phyloP scores from a whole-genome alignment of 1,140 invertebrate genomes.

The Lerema accius region DNA sequence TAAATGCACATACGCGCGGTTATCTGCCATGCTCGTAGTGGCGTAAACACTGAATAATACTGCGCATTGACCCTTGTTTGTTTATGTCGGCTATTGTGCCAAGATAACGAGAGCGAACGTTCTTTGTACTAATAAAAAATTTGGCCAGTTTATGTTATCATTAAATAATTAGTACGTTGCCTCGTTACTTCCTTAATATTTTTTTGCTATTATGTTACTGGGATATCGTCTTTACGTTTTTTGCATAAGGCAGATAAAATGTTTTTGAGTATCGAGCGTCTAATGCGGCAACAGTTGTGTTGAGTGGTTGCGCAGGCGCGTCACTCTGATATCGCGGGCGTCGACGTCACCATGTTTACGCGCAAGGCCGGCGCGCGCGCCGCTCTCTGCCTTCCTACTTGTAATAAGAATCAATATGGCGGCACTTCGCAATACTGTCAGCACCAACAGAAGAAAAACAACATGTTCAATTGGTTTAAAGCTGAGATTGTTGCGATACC shows the following conservation, averaged over 20 bases:
- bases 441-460: slow-evolving; percentile 33
- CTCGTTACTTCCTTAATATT: background rate
- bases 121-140: slow-evolving; percentile 22
- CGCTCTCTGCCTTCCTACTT: slow-evolving; percentile 48
- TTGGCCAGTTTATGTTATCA: slow-evolving; percentile 32
- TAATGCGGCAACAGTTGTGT: slow-evolving; percentile 35
- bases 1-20: slow-evolving; percentile 32
- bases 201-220: too few relatives aligned
- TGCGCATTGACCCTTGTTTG: slow-evolving; percentile 40
- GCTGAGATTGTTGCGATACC: slow-evolving; percentile 20
- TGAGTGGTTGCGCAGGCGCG: slow-evolving; percentile 43
- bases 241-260: background rate
- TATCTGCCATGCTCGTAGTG: slow-evolving; percentile 38
- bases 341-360: slow-evolving; percentile 58
- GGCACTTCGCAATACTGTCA: slow-evolving; percentile 13
- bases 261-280: slow-evolving; percentile 7
- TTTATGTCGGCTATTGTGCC: slow-evolving; percentile 32
- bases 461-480: slow-evolving; percentile 29
- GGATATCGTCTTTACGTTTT: too few relatives aligned
- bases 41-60: slow-evolving; percentile 35
- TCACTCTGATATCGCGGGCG: slow-evolving; percentile 57
- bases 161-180: slow-evolving; percentile 30
- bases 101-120: slow-evolving; percentile 25
- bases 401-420: slow-evolving; percentile 38
- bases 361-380: slow-evolving; percentile 64